Base-by-base conservation (phyloP, 2,888 invertebrate genomes). In the Diplazon laetatorius region DNA sequence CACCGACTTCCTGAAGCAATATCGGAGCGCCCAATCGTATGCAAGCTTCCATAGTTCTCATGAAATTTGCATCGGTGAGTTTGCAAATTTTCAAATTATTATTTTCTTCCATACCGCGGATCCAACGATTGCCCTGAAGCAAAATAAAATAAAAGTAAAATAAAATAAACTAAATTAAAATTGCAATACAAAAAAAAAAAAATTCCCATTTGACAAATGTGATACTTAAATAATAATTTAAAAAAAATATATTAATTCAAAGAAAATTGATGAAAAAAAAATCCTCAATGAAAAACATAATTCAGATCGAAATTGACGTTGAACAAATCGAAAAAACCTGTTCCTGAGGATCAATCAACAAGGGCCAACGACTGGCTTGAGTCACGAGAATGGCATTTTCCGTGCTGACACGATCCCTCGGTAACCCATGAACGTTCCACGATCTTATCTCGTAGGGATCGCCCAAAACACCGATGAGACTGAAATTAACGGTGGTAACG, bases 311-410 rank as follows among this genome's bases (percentile, higher is more conserved):
- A 37, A 35, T 48, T 18, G 2, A 10, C 10, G 2, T 42, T 12
- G 71, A 60, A 75, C 16, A 55, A 16, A n/a, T n/a, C 22, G 73
- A 20, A 39, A 35, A 9, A 8, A 96, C 96, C 92, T 98, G 98
- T 88, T 97, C 97, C 89, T 98, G 98, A 0, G 98, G 98, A 91
- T 98, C 98, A 78, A 98, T 97, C 94, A 98, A 97, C 16, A 98
- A 93, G 0, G 98, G 97, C 97, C 97, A 97, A 12, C 96, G 93
- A 6, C 95, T 94, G 2, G 95, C 96, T 86, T 93, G 94, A 14
- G 95, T 97, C 55, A 97, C 97, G 84, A 98, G 93, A 80, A 98
- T 96, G 8, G 97, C 98, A 91, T 98, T 98, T 91, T 98, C 98
- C 1, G 97, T 96, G 9, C 98, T 98, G 71, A 97, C 95, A 37